These are phyloP conservation scores for Tichodroma muraria DNA, from an alignment of 2,113 vertebrate genomes.

Conservation along the genomic window DNA sequence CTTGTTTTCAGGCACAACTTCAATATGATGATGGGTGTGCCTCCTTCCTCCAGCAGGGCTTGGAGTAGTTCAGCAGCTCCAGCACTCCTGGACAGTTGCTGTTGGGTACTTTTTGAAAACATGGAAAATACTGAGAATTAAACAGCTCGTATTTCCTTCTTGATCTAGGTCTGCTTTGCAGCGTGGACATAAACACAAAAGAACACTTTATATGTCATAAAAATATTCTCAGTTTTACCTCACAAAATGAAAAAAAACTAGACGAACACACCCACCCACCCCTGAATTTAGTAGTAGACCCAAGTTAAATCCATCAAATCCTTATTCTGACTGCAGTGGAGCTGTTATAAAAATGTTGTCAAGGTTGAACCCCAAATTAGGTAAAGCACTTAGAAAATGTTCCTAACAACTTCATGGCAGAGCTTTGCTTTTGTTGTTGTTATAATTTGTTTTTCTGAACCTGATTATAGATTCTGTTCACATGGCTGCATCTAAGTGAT, in stretches of 20 bases:
- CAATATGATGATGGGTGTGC: accelerated
- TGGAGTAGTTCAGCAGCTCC: neutral
- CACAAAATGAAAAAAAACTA: neutral
- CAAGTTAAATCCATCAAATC: neutral
- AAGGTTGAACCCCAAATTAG: neutral
- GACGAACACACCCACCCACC: too few species aligned
- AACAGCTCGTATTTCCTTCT: neutral
- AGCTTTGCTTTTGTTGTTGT: neutral
- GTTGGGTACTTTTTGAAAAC: neutral
- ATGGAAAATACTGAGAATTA: neutral
- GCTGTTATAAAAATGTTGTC: neutral
- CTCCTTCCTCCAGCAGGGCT: neutral
- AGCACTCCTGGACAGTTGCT: neutral
- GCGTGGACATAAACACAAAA: neutral
- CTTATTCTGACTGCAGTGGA: neutral
- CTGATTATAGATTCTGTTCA: neutral
- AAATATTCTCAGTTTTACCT: neutral
- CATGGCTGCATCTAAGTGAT: neutral
- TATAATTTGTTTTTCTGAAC: neutral
- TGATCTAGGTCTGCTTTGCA: neutral
- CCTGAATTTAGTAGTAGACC: neutral
- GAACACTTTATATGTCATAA: neutral
- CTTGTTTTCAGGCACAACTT: neutral
- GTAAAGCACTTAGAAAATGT: neutral
- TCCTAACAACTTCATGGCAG: neutral